Percentiles rank a stretch among this genome's conserved stretches.
Evolutionary conservation across 2,113 vertebrate species (phyloP).

Genomic region (Archocentrus centrarchus): DNA sequence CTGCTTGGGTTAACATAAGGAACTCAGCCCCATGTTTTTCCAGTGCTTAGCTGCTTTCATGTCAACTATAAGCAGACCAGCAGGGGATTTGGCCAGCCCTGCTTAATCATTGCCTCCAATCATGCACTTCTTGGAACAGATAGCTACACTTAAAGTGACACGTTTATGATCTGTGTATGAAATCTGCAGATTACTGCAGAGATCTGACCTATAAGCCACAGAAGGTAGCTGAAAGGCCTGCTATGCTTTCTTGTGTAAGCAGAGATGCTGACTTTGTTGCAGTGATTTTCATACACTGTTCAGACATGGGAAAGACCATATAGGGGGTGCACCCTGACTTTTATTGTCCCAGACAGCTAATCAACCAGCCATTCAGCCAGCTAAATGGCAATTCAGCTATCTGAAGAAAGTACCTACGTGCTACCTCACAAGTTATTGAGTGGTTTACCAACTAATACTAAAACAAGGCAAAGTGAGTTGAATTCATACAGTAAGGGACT

Average conservation of each 20-base stretch:
- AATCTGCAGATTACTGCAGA: slow-evolving; percentile 39
- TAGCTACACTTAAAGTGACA: slow-evolving; percentile 42
- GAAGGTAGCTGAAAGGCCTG: not conserved
- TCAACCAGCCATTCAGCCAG: slow-evolving; percentile 30
- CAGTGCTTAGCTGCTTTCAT: slow-evolving; percentile 51
- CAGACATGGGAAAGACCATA: slow-evolving; percentile 7
- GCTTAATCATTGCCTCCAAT: slow-evolving; percentile 60
- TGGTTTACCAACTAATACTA: not conserved
- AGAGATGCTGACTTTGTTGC: slow-evolving; percentile 15
- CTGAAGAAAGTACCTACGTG: not conserved
- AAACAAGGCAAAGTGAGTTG: not conserved
- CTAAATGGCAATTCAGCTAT: slow-evolving; percentile 19
- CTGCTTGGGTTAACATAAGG: slow-evolving; percentile 56
- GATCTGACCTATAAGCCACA: slow-evolving; percentile 25
- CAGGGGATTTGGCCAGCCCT: slow-evolving; percentile 44
- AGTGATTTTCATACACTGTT: slow-evolving; percentile 15
- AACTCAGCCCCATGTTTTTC: slow-evolving; percentile 61
- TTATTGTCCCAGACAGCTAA: slow-evolving; percentile 37
- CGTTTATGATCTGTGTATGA: slow-evolving; percentile 40
- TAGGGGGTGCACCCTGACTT: slow-evolving; percentile 16
- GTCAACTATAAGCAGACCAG: slow-evolving; percentile 55
- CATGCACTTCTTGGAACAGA: slow-evolving; percentile 45
- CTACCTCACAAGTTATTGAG: not conserved
- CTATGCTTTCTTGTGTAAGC: not conserved
- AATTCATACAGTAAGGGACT: not conserved